These are phyloP conservation scores for Dromius quadrimaculatus DNA, from an alignment of 2,888 invertebrate species.

Conservation along the genomic window DNA sequence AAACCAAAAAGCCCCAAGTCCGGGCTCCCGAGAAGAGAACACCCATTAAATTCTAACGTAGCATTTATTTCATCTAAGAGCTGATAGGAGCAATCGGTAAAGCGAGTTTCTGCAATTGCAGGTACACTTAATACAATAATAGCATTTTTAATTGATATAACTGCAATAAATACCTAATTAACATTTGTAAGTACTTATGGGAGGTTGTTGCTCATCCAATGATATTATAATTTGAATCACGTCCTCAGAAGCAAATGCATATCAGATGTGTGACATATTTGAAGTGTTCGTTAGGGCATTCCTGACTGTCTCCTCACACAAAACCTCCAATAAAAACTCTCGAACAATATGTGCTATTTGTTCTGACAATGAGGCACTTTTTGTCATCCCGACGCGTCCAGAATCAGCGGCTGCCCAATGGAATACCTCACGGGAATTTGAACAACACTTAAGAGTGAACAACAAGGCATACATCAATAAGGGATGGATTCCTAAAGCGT, in stretches of 20 bases:
- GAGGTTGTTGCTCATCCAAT: no score
- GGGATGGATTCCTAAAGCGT: constrained; percentile 27
- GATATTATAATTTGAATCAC: no score
- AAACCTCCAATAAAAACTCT: constrained; percentile 14
- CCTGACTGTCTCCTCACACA: constrained; percentile 43
- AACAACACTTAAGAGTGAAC: constrained; percentile 4
- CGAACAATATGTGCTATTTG: constrained; percentile 34
- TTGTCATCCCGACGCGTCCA: constrained; percentile 32
- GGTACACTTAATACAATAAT: no score
- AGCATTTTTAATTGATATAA: no score
- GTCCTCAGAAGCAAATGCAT: constrained; percentile 16
- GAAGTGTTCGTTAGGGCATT: constrained; percentile 58
- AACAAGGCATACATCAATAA: constrained; percentile 11
- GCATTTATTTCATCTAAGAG: background rate
- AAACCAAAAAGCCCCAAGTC: background rate
- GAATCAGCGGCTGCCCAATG: constrained; percentile 5
- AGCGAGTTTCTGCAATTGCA: background rate
- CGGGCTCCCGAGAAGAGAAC: background rate
- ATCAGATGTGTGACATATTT: constrained; percentile 57
- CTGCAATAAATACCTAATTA: no score
- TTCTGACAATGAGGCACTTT: constrained; percentile 38
- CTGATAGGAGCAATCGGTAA: background rate
- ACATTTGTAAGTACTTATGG: no score
- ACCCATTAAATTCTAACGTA: background rate
- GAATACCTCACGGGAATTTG: constrained; percentile 24